phyloP scores from a whole-genome alignment of 2,113 vertebrate species.

The Myotis davidii region DNA sequence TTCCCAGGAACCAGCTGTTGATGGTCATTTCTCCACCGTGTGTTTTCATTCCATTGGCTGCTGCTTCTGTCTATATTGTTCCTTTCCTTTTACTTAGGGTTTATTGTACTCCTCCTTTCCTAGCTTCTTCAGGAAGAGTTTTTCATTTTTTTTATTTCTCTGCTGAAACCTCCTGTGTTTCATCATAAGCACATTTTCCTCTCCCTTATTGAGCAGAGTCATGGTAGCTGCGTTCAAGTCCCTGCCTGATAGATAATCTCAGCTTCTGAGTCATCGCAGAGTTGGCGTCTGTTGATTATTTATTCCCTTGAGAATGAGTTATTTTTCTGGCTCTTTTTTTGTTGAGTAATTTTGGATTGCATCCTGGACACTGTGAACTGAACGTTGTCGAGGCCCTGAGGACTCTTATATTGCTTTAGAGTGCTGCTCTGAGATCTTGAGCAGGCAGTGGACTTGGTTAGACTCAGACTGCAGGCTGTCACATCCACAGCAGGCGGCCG shows the following conservation, averaged over 20 bases:
- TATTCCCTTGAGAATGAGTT: background rate
- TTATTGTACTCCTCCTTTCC: background rate
- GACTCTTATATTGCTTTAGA: background rate
- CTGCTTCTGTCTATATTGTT: background rate
- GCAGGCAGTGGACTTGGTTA: background rate
- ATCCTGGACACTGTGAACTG: background rate
- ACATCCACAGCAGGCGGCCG: accelerated
- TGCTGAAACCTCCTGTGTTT: background rate
- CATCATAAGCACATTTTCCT: background rate
- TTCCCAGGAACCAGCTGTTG: background rate
- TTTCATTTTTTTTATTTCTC: background rate
- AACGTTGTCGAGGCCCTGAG: background rate
- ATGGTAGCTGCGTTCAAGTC: background rate
- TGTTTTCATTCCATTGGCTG: background rate
- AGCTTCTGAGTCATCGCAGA: background rate
- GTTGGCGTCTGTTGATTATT: background rate
- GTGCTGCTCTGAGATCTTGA: no score
- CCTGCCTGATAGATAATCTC: background rate
- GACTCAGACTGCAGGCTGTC: background rate
- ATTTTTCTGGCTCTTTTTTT: conserved; percentile 6
- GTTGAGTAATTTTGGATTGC: background rate
- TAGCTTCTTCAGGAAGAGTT: background rate
- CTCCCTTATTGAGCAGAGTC: background rate
- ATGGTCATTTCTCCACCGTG: background rate
- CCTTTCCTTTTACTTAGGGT: background rate